A percentile compares a stretch with the other conserved stretches of the same genome.
phyloP scores from a whole-genome alignment of 2,797 vertebrate species.

The Sebastes matsubarae region DNA sequence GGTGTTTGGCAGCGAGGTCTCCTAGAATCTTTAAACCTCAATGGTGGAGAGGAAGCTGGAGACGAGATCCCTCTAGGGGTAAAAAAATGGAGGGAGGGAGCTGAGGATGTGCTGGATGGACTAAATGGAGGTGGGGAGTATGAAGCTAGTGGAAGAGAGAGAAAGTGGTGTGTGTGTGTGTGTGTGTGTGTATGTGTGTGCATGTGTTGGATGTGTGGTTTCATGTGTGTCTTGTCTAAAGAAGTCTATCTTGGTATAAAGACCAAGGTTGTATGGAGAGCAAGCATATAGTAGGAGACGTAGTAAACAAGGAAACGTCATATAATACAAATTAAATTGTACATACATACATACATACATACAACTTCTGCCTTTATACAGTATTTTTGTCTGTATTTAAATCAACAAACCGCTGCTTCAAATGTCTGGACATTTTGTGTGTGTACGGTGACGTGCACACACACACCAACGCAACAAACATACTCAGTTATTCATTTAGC shows the following conservation, averaged over 20 bases:
- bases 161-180: slow-evolving; percentile 16
- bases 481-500: slow-evolving; percentile 77
- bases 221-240: slow-evolving; percentile 35
- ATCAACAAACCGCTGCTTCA: slow-evolving; percentile 78
- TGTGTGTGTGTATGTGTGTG: background rate
- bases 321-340: slow-evolving; percentile 61
- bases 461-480: slow-evolving; percentile 64
- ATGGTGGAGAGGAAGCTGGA: slow-evolving; percentile 83
- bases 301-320: slow-evolving; percentile 69
- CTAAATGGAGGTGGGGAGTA: slow-evolving; percentile 44
- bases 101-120: slow-evolving; percentile 58
- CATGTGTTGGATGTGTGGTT: slow-evolving; percentile 14
- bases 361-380: slow-evolving; percentile 64
- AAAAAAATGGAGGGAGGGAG: slow-evolving; percentile 38
- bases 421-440: slow-evolving; percentile 68
- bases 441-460: slow-evolving; percentile 35
- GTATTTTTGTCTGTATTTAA: slow-evolving; percentile 76
- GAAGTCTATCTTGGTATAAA: slow-evolving; percentile 50
- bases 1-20: slow-evolving; percentile 96
- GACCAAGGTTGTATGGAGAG: slow-evolving; percentile 58
- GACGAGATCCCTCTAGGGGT: slow-evolving; percentile 78
- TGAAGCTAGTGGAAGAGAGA: slow-evolving; percentile 24
- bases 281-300: slow-evolving; percentile 50
- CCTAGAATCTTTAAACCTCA: slow-evolving; percentile 88
- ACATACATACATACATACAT: slow-evolving; percentile 20